Evolutionary conservation across 2,113 vertebrate species (phyloP).

Genomic region (Bufo gargarizans): DNA sequence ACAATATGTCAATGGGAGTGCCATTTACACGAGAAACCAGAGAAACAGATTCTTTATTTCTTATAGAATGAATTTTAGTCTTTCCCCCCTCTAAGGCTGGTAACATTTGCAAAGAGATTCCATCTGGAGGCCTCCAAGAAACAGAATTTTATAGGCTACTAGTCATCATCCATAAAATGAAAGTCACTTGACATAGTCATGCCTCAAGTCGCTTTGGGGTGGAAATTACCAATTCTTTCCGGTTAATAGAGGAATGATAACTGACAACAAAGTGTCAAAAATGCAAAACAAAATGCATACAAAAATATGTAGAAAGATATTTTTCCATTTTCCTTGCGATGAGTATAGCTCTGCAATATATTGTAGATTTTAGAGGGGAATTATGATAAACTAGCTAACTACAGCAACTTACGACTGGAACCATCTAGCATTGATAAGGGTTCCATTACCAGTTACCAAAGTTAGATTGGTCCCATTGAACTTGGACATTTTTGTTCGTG

Average conservation of each 20-base stretch:
- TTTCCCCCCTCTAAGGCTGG: constrained; percentile 61
- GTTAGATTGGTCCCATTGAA: background rate
- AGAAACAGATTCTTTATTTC: constrained; percentile 69
- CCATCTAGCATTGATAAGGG: too few relatives aligned
- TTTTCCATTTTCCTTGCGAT: background rate
- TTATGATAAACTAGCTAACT: too few relatives aligned
- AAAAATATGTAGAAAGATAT: background rate
- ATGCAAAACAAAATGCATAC: background rate
- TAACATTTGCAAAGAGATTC: constrained; percentile 60
- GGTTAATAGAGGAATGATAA: constrained; percentile 26
- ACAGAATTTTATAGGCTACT: constrained; percentile 54
- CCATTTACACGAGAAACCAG: constrained; percentile 64
- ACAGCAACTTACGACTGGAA: too few relatives aligned
- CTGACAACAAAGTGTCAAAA: constrained; percentile 36
- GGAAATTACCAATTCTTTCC: constrained; percentile 35
- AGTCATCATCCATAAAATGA: constrained; percentile 58
- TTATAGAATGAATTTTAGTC: constrained; percentile 65
- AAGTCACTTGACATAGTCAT: constrained; percentile 43
- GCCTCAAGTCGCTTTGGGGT: constrained; percentile 27
- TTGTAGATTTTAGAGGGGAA: background rate
- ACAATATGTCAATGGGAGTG: constrained; percentile 68
- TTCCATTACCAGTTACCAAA: too few relatives aligned
- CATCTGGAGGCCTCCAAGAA: constrained; percentile 66
- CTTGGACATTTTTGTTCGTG: background rate
- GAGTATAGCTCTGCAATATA: background rate